Conservation (phyloP, 1,140 invertebrate genomes). For the Megalonaias nervosa region DNA sequence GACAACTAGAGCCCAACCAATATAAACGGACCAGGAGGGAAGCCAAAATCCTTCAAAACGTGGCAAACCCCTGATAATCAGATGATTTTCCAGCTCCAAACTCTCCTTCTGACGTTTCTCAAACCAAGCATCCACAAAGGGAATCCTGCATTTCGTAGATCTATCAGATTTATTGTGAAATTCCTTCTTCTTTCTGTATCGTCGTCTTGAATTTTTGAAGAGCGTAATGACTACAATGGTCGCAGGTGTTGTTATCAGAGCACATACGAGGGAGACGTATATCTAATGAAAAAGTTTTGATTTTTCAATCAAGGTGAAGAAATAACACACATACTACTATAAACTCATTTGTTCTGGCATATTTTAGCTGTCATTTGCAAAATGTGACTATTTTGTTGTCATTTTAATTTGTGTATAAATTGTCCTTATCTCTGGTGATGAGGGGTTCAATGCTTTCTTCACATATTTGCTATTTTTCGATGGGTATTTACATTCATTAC, state of each 20-base stretch:
- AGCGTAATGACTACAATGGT: constrained; percentile 42
- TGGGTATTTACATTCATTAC: too few relatives aligned
- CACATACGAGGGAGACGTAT: constrained; percentile 40
- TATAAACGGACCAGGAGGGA: constrained; percentile 42
- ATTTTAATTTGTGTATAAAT: too few relatives aligned
- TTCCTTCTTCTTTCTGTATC: not conserved
- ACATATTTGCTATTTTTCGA: too few relatives aligned
- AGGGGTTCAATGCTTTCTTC: too few relatives aligned
- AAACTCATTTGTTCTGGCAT: too few relatives aligned
- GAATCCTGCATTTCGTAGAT: constrained; percentile 1
- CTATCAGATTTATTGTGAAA: constrained; percentile 2
- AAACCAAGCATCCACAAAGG: constrained; percentile 17
- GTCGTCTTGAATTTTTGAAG: constrained; percentile 41
- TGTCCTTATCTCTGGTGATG: too few relatives aligned
- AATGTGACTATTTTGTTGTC: too few relatives aligned
- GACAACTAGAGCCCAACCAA: constrained; percentile 52
- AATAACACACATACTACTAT: too few relatives aligned
- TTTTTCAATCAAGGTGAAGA: not conserved
- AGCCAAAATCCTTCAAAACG: constrained; percentile 23
- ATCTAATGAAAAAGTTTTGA: constrained; percentile 24
- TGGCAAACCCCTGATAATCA: constrained; percentile 27
- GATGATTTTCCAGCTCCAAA: constrained; percentile 27
- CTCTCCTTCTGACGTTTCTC: constrained; percentile 26
- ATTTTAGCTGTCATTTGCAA: too few relatives aligned
- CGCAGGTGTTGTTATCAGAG: constrained; percentile 38